Evolutionary conservation across 1,140 invertebrate genomes (phyloP), one percentile per base, ranked within the genome.

Genomic region (Lasioglossum albipes): DNA sequence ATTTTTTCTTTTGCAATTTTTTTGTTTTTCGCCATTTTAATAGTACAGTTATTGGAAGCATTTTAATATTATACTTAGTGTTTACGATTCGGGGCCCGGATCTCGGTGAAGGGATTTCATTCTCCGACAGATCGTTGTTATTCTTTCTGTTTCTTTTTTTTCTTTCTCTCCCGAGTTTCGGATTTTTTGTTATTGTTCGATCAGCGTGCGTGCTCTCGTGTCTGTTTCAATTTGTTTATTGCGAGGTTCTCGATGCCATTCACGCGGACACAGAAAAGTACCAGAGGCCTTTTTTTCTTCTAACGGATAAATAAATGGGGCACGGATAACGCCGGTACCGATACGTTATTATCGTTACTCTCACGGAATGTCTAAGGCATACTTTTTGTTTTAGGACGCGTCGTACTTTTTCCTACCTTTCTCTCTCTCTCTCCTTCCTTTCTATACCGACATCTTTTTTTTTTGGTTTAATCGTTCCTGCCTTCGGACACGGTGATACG

Each of bases 31-130:
- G 45, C 45, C 45, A 49, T n/a, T 59, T 83, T 84, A 89, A 89
- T 92, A 88, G 85, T 92, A 93, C 89, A 91, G 83, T n/a, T 92
- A 90, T 91, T 92, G 91, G 92, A 93, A 93, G 92, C 91, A 92
- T 93, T 91, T 54, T 92, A 91, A 92, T 92, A 90, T 88, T 85
- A 89, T 90, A 89, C 73, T 85, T 89, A 85, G 78, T 75, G 61
- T 81, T 77, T 82, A 87, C 65, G 57, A 72, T 79, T 65, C 41
- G 84, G 85, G 89, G 89, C 45, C 84, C 83, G 86, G 71, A 87
- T 88, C 82, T 89, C 70, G 79, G 81, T 87, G 84, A 89, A 84
- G 84, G 88, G 77, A 87, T 74, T 61, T 13, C 45, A 36, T 36
- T 27, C 36, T 36, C 36, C 36, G 36, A 36, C 36, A 36, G 36